phyloP scores from a whole-genome alignment of 1,140 invertebrate species.

The Sarcophaga peregrina region DNA sequence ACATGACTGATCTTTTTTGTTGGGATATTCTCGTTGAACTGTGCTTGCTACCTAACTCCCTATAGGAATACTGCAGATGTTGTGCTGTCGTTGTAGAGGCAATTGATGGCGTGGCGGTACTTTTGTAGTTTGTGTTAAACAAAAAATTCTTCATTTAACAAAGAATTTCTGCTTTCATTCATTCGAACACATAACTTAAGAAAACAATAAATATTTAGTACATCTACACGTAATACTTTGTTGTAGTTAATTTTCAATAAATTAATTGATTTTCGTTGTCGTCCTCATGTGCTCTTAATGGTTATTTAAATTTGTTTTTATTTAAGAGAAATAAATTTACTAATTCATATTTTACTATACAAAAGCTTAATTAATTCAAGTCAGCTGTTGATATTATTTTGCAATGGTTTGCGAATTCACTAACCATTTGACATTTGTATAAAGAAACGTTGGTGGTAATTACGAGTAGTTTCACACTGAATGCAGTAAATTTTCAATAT shows the following conservation, averaged over 20 bases:
- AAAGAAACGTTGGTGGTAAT: too few species aligned
- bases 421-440: too few species aligned
- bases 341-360: too few species aligned
- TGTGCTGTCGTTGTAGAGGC: constrained; percentile 23
- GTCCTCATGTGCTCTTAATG: background rate
- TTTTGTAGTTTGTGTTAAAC: background rate
- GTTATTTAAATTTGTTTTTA: background rate
- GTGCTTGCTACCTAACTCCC: constrained; percentile 23
- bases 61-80: constrained; percentile 3
- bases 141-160: constrained; percentile 29
- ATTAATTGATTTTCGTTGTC: constrained; percentile 13
- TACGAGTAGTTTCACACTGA: too few species aligned
- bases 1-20: constrained; percentile 50
- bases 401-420: too few species aligned
- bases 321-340: background rate
- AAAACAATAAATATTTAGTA: background rate
- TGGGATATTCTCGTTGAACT: constrained; percentile 35
- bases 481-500: too few species aligned
- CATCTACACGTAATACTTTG: background rate
- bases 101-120: constrained; percentile 35
- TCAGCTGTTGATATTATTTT: too few species aligned
- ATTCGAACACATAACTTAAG: background rate
- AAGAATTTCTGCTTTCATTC: background rate
- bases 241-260: background rate
- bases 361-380: too few species aligned